Base-by-base conservation (phyloP, 2,797 vertebrate genomes). In the Esox masquinongy region DNA sequence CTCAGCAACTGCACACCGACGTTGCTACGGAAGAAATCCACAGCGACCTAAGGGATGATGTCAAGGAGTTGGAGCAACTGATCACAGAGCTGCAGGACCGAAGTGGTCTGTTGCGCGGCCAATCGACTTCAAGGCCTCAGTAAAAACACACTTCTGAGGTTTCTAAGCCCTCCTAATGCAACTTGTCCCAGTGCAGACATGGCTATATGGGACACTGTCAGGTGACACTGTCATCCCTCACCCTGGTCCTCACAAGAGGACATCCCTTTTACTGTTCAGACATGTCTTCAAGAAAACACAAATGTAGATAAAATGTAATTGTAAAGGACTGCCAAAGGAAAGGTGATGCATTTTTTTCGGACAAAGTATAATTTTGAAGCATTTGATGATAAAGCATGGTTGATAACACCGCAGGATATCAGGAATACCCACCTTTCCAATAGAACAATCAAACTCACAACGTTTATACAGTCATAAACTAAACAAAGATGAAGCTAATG, bases 1-100 rank as follows among this genome's bases (percentile, higher is more conserved):
- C 84, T n/a, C 88, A 99, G 97, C 96, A 99, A 88, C 90, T 92
- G 82, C 96, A 97, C 91, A 90, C 92, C 1, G 97, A 97, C 61
- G 88, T 91, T 69, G 85, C 87, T 29, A 95, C 92, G 0, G 95
- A 95, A 56, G 92, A 94, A 61, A 63, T 99, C 83, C 92, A 90
- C 29, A 17, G 66, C 0, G 95, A 96, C 70, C 87, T 99, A 80
- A 89, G 87, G 77, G 93, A 92, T 17, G 91, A 94, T 1, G 86
- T 96, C 26, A 82, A 87, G 31, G 79, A 93, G 17, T 83, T 98
- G 90, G 95, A 96, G 66, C 88, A 81, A 63, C 77, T 96, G 68
- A 88, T 96, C 68, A 69, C 80, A 0, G 91, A 96, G 77, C 89
- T 99, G 59, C 97, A 98, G 88, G 95, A 96, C 36, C 89, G 94